phyloP scores from a whole-genome alignment of 2,888 invertebrate species.

The Seira sanloemensis region DNA sequence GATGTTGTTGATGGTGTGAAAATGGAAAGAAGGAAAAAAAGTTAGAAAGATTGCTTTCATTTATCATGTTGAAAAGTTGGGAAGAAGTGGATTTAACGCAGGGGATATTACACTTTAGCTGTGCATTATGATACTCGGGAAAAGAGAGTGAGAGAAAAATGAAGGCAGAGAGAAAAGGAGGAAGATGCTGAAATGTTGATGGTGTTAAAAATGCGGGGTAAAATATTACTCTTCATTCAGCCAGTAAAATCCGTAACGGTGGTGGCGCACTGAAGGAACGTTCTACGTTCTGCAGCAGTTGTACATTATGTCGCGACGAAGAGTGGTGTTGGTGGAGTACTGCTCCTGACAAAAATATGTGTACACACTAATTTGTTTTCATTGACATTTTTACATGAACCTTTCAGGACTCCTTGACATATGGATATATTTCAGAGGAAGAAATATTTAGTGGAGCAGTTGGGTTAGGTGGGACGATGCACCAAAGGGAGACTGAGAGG shows the following conservation, averaged over 20 bases:
- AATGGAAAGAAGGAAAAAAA: conserved; percentile 9
- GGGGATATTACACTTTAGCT: no score
- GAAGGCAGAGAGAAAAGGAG: background rate
- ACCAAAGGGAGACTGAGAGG: conserved; percentile 14
- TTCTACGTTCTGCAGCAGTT: no score
- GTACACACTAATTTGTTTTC: conserved; percentile 58
- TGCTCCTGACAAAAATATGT: conserved; percentile 52
- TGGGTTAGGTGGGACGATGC: conserved; percentile 18
- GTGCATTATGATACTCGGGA: no score
- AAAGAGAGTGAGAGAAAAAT: no score
- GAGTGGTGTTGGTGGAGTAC: no score
- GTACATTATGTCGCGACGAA: no score
- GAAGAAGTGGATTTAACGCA: no score
- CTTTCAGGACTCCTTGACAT: conserved; percentile 45
- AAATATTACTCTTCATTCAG: no score
- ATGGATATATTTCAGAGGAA: conserved; percentile 44
- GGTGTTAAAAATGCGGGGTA: no score
- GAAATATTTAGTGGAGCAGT: background rate
- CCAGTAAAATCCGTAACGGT: no score
- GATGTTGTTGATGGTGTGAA: background rate
- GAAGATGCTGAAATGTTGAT: no score
- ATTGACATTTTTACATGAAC: conserved; percentile 56
- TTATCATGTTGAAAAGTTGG: conserved; percentile 43
- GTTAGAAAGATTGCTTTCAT: conserved; percentile 32
- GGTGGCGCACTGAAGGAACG: no score